Evolutionary conservation across 2,797 vertebrate species (phyloP).

Genomic region (Gobionotothen gibberifrons): DNA sequence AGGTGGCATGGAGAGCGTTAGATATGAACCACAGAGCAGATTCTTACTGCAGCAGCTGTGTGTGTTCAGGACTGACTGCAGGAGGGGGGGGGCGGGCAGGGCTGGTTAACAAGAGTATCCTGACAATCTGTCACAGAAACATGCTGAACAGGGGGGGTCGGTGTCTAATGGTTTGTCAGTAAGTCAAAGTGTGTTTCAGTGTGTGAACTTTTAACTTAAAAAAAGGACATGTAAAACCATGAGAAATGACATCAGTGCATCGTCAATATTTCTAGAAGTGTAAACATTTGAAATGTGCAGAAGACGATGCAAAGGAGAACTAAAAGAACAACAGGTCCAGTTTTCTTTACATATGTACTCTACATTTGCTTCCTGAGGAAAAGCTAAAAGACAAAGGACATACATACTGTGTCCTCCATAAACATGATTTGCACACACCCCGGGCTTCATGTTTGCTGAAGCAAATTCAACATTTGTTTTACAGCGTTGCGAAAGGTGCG

Average conservation of each 20-base stretch:
- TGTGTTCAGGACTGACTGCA: conserved; percentile 41
- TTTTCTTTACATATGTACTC: background rate
- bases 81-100: background rate
- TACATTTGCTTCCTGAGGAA: conserved; percentile 5
- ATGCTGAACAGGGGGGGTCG: background rate
- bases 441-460: background rate
- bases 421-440: conserved; percentile 33
- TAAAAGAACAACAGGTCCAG: background rate
- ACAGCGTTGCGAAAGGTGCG: background rate
- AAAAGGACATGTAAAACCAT: background rate
- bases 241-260: background rate
- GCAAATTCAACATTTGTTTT: conserved; percentile 36
- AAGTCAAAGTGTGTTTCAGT: too few species aligned
- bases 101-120: background rate
- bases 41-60: conserved; percentile 61
- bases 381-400: background rate
- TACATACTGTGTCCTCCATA: background rate
- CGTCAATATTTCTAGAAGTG: background rate
- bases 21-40: conserved; percentile 33
- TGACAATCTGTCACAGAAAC: conserved; percentile 11
- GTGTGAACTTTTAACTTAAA: too few species aligned
- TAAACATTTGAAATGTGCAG: background rate
- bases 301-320: background rate
- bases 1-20: conserved; percentile 7
- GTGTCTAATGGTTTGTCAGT: too few species aligned